These are phyloP conservation scores for Athetis lepigone DNA, from an alignment of 2,888 invertebrate species.

Conservation along the genomic window DNA sequence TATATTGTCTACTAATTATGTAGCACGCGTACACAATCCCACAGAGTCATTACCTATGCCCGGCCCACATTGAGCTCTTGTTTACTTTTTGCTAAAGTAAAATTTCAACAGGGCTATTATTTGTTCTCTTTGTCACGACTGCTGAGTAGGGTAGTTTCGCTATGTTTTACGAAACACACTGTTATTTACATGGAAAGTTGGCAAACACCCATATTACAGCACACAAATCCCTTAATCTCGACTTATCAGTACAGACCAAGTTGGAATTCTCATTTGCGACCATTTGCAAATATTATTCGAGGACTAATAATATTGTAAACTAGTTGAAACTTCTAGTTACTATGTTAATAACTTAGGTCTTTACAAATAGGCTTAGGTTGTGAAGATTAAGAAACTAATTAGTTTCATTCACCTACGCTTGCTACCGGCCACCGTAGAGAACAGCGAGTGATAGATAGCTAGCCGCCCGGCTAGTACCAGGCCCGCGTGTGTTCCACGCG, in stretches of 20 bases:
- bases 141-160: slow-evolving; percentile 61
- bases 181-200: slow-evolving; percentile 69
- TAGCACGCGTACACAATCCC: slow-evolving; percentile 24
- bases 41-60: slow-evolving; percentile 47
- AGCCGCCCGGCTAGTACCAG: no score
- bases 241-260: slow-evolving; percentile 60
- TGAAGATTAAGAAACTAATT: neutral
- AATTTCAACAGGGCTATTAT: slow-evolving; percentile 61
- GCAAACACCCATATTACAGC: slow-evolving; percentile 60
- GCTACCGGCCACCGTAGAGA: no score
- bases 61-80: slow-evolving; percentile 37
- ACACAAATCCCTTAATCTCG: slow-evolving; percentile 66
- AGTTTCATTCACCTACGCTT: neutral
- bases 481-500: no score
- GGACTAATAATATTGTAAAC: slow-evolving; percentile 11
- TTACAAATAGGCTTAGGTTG: neutral
- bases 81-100: slow-evolving; percentile 55
- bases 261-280: slow-evolving; percentile 30
- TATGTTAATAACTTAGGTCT: neutral
- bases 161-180: slow-evolving; percentile 55
- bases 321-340: slow-evolving; percentile 4
- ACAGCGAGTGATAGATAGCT: no score
- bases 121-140: slow-evolving; percentile 57
- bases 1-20: slow-evolving; percentile 4
- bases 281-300: slow-evolving; percentile 21